These are phyloP conservation scores for Oncopodura yosiiana DNA, from an alignment of 1,140 invertebrate genomes.

Conservation along the genomic window DNA sequence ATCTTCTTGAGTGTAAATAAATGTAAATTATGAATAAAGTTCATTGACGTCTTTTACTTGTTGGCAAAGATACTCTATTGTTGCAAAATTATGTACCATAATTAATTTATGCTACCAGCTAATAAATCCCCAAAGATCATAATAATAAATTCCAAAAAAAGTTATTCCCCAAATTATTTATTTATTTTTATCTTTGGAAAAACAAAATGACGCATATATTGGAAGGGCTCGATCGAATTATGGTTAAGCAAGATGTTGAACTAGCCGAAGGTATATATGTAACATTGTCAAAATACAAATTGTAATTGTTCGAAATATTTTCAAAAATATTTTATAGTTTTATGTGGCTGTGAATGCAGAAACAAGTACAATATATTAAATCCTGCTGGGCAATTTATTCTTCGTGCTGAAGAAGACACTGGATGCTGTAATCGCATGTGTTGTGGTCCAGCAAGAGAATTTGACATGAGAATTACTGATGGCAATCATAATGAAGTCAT, in stretches of 20 bases:
- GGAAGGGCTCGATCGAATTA: slow-evolving; percentile 74
- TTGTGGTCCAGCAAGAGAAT: slow-evolving; percentile 64
- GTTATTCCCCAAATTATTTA: no score
- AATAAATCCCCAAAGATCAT: no score
- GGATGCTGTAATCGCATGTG: slow-evolving; percentile 63
- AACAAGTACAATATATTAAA: slow-evolving; percentile 40
- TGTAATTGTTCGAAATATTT: not conserved
- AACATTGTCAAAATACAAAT: not conserved
- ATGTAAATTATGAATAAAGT: no score
- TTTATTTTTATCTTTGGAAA: no score
- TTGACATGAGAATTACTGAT: slow-evolving; percentile 78
- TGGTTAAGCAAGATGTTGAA: slow-evolving; percentile 81
- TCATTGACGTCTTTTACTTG: no score
- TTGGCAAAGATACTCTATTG: no score
- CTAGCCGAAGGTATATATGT: slow-evolving; percentile 57
- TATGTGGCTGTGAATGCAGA: slow-evolving; percentile 34
- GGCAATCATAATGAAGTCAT: slow-evolving; percentile 67
- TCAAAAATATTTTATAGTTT: slow-evolving; percentile 30
- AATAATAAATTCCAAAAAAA: no score
- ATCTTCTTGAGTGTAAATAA: no score
- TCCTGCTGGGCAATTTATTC: slow-evolving; percentile 65
- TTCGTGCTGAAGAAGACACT: slow-evolving; percentile 73
- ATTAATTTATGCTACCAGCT: no score
- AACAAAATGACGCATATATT: no score
- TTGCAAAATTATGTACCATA: no score